A percentile compares a stretch with the other conserved stretches of the same genome.
phyloP scores from a whole-genome alignment of 2,888 invertebrate species.

The Macroteleia sp. region DNA sequence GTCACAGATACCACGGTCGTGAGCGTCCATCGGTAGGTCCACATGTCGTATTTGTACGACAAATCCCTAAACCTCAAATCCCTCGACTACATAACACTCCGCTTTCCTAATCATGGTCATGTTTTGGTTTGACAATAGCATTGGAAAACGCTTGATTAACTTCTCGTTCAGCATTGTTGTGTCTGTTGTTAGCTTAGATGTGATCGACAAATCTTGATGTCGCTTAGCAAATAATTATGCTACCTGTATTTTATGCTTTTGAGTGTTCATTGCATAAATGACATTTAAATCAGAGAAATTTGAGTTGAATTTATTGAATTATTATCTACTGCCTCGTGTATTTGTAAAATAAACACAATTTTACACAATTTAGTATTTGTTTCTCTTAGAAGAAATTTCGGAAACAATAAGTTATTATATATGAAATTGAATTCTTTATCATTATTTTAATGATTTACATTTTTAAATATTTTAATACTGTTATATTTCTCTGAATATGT shows the following conservation, averaged over 20 bases:
- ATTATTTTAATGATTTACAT: too few relatives aligned
- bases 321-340: too few relatives aligned
- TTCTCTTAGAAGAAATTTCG: too few relatives aligned
- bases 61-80: conserved; percentile 63
- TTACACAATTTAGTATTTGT: too few relatives aligned
- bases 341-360: too few relatives aligned
- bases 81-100: conserved; percentile 61
- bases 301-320: too few relatives aligned
- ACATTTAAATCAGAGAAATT: too few relatives aligned
- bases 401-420: too few relatives aligned
- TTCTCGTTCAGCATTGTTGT: conserved; percentile 54
- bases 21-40: conserved; percentile 56
- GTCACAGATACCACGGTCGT: conserved; percentile 53
- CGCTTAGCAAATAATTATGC: conserved; percentile 43
- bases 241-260: conserved; percentile 43
- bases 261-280: too few relatives aligned
- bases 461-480: too few relatives aligned
- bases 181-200: conserved; percentile 53
- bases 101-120: conserved; percentile 62
- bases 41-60: conserved; percentile 65
- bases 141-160: conserved; percentile 64
- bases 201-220: conserved; percentile 52
- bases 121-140: conserved; percentile 63
- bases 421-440: too few relatives aligned
- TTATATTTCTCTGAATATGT: too few relatives aligned